Conservation (phyloP, 2,888 invertebrate genomes). For the Phytoseiulus persimilis region DNA sequence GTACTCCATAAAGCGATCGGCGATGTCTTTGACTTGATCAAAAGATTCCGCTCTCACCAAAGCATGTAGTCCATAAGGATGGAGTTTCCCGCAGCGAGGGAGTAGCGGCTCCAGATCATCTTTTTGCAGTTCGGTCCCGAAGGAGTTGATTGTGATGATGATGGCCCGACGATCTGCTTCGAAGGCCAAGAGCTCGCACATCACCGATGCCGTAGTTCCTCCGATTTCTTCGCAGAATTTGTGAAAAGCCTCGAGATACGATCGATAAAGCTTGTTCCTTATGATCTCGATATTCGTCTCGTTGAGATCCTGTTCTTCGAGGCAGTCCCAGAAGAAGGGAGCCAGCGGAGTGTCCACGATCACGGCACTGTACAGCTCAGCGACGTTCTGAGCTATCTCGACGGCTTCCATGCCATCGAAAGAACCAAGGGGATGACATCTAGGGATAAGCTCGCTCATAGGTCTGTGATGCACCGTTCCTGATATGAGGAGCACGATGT, state of each 20-base stretch:
- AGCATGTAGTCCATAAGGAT: slow-evolving; percentile 91
- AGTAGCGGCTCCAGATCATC: slow-evolving; percentile 95
- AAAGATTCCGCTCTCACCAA: slow-evolving; percentile 94
- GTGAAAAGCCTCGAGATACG: slow-evolving; percentile 72
- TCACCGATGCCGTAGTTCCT: slow-evolving; percentile 92
- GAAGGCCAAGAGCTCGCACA: slow-evolving; percentile 98
- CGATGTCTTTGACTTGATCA: slow-evolving; percentile 95
- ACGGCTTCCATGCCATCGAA: slow-evolving; percentile 99
- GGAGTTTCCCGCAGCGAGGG: slow-evolving; percentile 88
- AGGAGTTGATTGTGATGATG: slow-evolving; percentile 98
- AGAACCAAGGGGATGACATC: slow-evolving; percentile 96
- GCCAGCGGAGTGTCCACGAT: slow-evolving; percentile 95
- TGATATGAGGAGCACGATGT: slow-evolving; percentile 89
- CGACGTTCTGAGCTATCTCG: slow-evolving; percentile 97
- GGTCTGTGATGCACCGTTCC: slow-evolving; percentile 97
- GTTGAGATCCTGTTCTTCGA: slow-evolving; percentile 98
- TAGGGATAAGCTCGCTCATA: slow-evolving; percentile 93
- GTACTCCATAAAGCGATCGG: slow-evolving; percentile 94
- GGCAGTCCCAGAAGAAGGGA: slow-evolving; percentile 98
- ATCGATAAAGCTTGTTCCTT: slow-evolving; percentile 93
- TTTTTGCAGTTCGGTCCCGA: slow-evolving; percentile 95
- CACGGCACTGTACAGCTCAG: slow-evolving; percentile 97
- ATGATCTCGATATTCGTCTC: slow-evolving; percentile 99
- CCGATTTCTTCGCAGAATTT: slow-evolving; percentile 86
- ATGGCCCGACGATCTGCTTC: slow-evolving; percentile 98